A percentile compares a stretch with the other conserved stretches of the same genome.
These are phyloP conservation scores for Mercenaria mercenaria DNA, from an alignment of 1,140 invertebrate genomes.

Conservation along the genomic window DNA sequence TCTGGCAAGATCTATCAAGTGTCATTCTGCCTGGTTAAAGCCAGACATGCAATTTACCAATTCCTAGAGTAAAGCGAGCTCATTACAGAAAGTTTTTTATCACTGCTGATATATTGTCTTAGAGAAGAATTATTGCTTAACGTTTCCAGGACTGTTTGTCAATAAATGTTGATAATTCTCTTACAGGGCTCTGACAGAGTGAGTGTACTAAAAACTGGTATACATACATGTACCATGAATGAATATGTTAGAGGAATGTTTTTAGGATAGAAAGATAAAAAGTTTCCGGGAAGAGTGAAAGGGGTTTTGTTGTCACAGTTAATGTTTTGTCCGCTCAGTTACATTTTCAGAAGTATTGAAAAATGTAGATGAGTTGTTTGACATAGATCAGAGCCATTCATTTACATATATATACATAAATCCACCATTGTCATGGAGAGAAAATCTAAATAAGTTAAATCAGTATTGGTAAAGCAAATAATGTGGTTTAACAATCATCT, in stretches of 20 bases:
- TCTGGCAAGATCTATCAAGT: no score
- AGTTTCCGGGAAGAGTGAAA: no score
- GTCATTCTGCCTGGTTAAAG: background rate
- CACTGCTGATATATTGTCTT: background rate
- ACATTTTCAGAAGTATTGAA: background rate
- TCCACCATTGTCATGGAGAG: no score
- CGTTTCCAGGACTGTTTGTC: background rate
- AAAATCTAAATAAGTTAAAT: no score
- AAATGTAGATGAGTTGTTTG: background rate
- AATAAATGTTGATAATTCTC: background rate
- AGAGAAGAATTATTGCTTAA: background rate
- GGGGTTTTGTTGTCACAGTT: background rate
- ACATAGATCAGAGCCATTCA: no score
- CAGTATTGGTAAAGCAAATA: no score
- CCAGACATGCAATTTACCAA: background rate
- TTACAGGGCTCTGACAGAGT: slow-evolving; percentile 35
- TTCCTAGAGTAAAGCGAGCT: background rate
- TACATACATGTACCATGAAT: background rate
- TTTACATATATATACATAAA: no score
- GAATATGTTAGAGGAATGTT: background rate
- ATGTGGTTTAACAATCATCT: no score
- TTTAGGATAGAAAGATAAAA: no score
- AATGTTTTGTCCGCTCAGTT: background rate
- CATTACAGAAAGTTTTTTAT: background rate
- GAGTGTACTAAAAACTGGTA: slow-evolving; percentile 21